phyloP scores from a whole-genome alignment of 92 coral and sea anemone genomes.

The Chrysogorgia sp. region DNA sequence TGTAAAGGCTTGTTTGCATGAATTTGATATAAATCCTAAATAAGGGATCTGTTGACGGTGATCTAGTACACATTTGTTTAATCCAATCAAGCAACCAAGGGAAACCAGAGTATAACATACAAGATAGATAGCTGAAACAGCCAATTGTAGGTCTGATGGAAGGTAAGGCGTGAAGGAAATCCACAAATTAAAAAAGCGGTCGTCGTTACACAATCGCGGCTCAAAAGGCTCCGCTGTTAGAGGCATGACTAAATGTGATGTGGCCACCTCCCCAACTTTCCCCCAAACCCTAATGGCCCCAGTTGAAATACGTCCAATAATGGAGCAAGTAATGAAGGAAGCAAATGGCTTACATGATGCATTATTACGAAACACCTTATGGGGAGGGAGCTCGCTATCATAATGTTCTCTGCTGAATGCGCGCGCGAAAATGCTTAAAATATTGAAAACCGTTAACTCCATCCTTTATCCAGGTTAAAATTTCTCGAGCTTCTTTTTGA shows the following conservation, averaged over 20 bases:
- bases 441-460: slow-evolving; percentile 21
- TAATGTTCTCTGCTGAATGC: slow-evolving; percentile 21
- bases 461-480: slow-evolving; percentile 18
- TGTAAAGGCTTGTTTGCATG: slow-evolving; percentile 38
- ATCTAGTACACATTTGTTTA: slow-evolving; percentile 16
- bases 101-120: too few relatives aligned
- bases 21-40: slow-evolving; percentile 40
- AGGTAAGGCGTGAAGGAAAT: slow-evolving; percentile 22
- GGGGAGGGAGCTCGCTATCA: slow-evolving; percentile 35
- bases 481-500: neutral
- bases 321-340: slow-evolving; percentile 28
- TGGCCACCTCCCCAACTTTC: slow-evolving; percentile 8
- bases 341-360: slow-evolving; percentile 41
- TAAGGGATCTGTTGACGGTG: slow-evolving; percentile 32
- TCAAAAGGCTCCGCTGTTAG: slow-evolving; percentile 27
- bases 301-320: slow-evolving; percentile 36
- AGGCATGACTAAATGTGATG: too few relatives aligned
- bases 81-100: too few relatives aligned
- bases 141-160: slow-evolving; percentile 26
- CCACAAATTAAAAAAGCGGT: slow-evolving; percentile 35
- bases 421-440: slow-evolving; percentile 32
- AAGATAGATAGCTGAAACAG: too few relatives aligned
- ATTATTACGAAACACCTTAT: slow-evolving; percentile 30
- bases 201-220: slow-evolving; percentile 40
- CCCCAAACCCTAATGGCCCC: slow-evolving; percentile 56